Base-by-base conservation (phyloP, 2,888 invertebrate genomes). In the Torymus aiolomorphi region DNA sequence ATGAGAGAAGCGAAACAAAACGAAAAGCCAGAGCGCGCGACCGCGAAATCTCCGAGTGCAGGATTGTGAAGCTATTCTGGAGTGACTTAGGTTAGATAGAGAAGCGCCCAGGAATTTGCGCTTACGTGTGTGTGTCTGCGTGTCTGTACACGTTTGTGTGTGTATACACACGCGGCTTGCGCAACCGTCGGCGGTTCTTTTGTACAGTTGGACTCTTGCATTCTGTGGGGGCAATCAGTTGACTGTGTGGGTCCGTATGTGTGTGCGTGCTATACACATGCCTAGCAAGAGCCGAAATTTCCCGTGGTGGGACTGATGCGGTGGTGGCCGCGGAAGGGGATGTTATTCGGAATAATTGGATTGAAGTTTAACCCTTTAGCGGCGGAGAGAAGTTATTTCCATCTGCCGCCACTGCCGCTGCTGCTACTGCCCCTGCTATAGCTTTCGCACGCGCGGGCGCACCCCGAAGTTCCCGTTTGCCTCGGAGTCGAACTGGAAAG, bases 71-170 rank as follows among this genome's bases (percentile, higher is more conserved):
- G 16, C 49, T 70, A 70, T 59, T 49, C 24, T 20, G 24, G 51
- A 59, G 59, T 75, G 56, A 61, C 65, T 75, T 75, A 75, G 24
- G 51, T 51, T 18, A 67, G 52, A 67, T 52, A 18, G 49, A 67
- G 67, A 59, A 20, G 56, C 56, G 65, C 59, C n/a, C 12, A 62
- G 54, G 56, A 57, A 57, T 56, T 65, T 57, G 67, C 4, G 56
- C 57, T 49, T 24, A 49, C 18, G 57, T 51, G 18, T 63, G n/a
- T 20, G 18, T 76, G 20, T 71, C 42, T 52, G 51, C 59, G 59
- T 67, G 31, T 52, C 5, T 67, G 31, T 16, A 52, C 62, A 61
- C 71, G 61, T 16, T 12, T 42, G 42, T 42, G 42, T 42, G 42
- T 42, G 42, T 42, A 42, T 42, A 42, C 42, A 42, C 42, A 42